Base-by-base conservation (phyloP, 2,113 vertebrate genomes). In the Dromaius novaehollandiae region DNA sequence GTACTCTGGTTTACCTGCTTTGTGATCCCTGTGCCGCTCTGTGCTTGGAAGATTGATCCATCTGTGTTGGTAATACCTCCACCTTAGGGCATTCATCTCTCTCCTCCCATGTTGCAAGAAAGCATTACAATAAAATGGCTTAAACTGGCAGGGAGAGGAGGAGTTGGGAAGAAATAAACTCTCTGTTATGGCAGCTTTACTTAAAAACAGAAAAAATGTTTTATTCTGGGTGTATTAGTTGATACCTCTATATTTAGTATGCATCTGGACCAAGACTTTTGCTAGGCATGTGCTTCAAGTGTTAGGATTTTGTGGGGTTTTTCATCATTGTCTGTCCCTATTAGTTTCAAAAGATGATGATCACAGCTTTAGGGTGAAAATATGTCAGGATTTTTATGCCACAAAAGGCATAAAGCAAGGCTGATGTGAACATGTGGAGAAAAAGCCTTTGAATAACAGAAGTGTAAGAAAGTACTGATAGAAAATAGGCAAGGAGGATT, bases 401-500 rank as follows among this genome's bases (percentile, higher is more conserved):
- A 65, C 34, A 84, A 81, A 90, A 94, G 61, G 55, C 64, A 50
- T 83, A 88, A 97, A 75, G 32, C 64, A 32, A 56, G 89, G 53
- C 64, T 96, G 61, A 91, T 88, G 56, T 34, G 60, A 93, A 73
- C 36, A 36, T 93, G 75, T 92, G 76, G 83, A 66, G 64, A 85
- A 88, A 97, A 96, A 93, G 70, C 64, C 75, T 94, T 88, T 42
- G 26, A 96, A 93, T 96, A 96, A 89, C 66, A 93, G 79, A 97
- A 95, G 34, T 94, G 64, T 60, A 84, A 95, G 95, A 58, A 94
- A 95, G 38, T 89, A 84, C 53, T 85, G 30, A 86, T 95, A 88
- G 64, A 96, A 96, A 95, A 96, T 94, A 96, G 91, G 74, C 73
- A 94, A 91, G 90, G 55, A 92, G 42, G 19, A 96, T 97, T 96